Percentiles rank a stretch among this genome's conserved stretches.
These are phyloP conservation scores for Sebastes hopkinsi DNA, from an alignment of 2,797 vertebrate genomes.

Conservation along the genomic window DNA sequence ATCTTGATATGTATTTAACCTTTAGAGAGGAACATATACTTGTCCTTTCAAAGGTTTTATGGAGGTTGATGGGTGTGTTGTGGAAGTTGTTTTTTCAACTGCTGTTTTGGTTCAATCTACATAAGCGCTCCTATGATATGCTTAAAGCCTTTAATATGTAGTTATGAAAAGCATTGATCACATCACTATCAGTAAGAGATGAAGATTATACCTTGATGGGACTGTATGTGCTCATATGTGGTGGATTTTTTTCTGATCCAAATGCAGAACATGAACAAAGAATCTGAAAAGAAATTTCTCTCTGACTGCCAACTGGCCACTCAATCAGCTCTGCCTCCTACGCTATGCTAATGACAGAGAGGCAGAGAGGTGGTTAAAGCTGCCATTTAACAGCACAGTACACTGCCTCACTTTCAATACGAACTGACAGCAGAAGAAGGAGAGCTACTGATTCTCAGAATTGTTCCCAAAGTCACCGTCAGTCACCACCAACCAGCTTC, in stretches of 20 bases:
- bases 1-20: background rate
- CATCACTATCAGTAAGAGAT: background rate
- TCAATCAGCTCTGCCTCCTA: conserved; percentile 76
- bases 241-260: conserved; percentile 8
- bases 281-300: conserved; percentile 59
- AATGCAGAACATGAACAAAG: conserved; percentile 51
- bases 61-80: background rate
- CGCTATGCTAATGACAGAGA: conserved; percentile 76
- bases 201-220: background rate
- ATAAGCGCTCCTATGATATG: background rate
- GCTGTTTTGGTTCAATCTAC: background rate
- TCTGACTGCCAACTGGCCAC: conserved; percentile 70
- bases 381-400: conserved; percentile 59
- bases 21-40: background rate
- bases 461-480: conserved; percentile 9
- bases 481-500: too few species aligned
- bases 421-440: conserved; percentile 38
- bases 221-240: background rate
- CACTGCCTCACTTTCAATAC: conserved; percentile 29
- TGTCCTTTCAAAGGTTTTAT: background rate
- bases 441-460: conserved; percentile 14
- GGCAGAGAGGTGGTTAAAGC: conserved; percentile 67
- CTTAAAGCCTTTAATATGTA: background rate
- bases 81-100: background rate
- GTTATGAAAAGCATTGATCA: background rate